These are phyloP conservation scores for Camponotus pennsylvanicus DNA, from an alignment of 1,140 invertebrate genomes.

Conservation along the genomic window DNA sequence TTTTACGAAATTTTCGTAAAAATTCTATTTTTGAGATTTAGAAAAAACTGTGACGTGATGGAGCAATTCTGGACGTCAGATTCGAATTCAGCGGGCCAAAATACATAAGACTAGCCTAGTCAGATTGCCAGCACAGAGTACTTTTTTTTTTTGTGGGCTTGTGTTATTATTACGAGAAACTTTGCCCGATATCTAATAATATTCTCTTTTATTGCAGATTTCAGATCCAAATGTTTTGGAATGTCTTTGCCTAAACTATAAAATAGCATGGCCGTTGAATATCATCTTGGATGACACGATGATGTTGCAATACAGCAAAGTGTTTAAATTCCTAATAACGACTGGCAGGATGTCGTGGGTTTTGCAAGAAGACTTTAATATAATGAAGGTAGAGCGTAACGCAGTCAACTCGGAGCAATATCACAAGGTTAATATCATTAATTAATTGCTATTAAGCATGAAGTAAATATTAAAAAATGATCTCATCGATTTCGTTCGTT, in stretches of 20 bases:
- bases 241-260: conserved; percentile 90
- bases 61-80: no score
- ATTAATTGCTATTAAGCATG: not conserved
- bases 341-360: conserved; percentile 91
- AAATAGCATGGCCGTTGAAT: conserved; percentile 92
- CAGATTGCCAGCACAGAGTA: no score
- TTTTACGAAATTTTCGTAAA: no score
- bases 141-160: no score
- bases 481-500: conserved; percentile 17
- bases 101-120: no score
- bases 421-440: conserved; percentile 77
- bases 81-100: no score
- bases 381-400: conserved; percentile 82
- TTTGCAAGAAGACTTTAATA: conserved; percentile 89
- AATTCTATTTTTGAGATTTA: no score
- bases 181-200: not conserved
- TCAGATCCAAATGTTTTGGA: conserved; percentile 88
- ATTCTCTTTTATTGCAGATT: conserved; percentile 71
- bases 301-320: conserved; percentile 89
- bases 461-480: not conserved
- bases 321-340: conserved; percentile 92
- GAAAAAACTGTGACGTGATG: no score
- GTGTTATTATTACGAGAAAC: no score
- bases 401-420: conserved; percentile 78
- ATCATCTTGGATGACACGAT: conserved; percentile 91